Base-by-base conservation (phyloP, 35 echinoderm and acorn worm genomes). In the Eucidaris tribuloides region DNA sequence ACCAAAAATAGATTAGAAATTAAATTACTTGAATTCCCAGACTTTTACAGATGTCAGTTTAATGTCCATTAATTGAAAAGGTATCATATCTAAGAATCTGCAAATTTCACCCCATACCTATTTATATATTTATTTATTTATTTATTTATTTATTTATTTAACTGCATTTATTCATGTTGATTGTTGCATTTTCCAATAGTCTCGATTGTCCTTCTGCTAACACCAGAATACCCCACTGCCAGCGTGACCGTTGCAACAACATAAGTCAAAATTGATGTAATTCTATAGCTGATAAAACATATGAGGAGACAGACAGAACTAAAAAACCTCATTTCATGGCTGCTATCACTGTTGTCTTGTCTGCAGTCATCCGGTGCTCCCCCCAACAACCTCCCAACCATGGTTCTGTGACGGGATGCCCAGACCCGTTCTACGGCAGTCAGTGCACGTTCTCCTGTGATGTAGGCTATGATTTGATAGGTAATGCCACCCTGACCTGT, bases 391-490 rank as follows among this genome's bases (percentile, higher is more conserved):
- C 68, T 22, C 68, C 41, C 18, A 33, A 25, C 68, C 68, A 74
- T 44, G 68, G 68, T n/a, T 35, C 9, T 1, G 1, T 74, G 18
- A n/a, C 7, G 25, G 68, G 68, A 19, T 74, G 68, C 11, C 68
- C 33, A 0, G 68, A 74, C 24, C 68, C 68, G 13, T 74, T 41
- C 38, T 22, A 41, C 24, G 68, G 68, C 7, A 15, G 18, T 3
- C 37, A 44, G 30, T 74, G 68, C 37, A 27, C 38, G 2, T 74
- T 44, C 41, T 38, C 68, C 68, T 74, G 68, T 19, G 68, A 74
- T 19, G 41, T 74, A 74, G 68, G 68, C 25, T 74, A 74, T 44
- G 68, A 74, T 40, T 44, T 74, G 41, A 44, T 74, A 42, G 68
- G 68, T 5, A 5, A 38, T 42, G 68, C 29, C 30, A 74, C 41